Evolutionary conservation across 2,797 vertebrate species (phyloP).

Genomic region (Chelonia mydas): DNA sequence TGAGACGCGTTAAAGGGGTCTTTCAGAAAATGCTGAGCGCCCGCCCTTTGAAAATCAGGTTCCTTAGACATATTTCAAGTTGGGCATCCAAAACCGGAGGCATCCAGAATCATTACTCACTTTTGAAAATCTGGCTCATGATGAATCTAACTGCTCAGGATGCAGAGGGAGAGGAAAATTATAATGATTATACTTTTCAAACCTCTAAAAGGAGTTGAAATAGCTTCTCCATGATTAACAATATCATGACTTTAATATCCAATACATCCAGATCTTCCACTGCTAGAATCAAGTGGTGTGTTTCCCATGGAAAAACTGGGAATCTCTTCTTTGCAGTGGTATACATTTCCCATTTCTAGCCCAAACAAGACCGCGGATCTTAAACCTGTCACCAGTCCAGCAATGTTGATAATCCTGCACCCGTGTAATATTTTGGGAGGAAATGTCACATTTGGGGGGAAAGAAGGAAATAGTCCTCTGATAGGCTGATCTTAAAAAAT

Average conservation of each 20-base stretch:
- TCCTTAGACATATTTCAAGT: background rate
- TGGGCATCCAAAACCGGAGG: background rate
- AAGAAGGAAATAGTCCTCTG: background rate
- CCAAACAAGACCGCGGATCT: background rate
- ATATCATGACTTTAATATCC: background rate
- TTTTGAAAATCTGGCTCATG: background rate
- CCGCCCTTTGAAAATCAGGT: background rate
- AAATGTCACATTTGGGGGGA: background rate
- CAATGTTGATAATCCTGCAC: background rate
- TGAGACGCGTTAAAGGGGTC: background rate
- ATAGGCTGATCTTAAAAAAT: background rate
- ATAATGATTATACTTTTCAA: background rate
- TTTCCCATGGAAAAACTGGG: background rate
- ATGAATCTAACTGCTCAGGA: background rate
- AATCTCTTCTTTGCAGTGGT: background rate
- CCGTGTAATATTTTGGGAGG: background rate
- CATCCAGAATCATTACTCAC: background rate
- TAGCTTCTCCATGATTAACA: background rate
- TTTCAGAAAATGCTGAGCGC: background rate
- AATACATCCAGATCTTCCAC: background rate
- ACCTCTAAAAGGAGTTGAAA: background rate
- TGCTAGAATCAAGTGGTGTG: background rate
- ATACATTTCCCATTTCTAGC: fast-evolving
- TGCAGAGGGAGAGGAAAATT: background rate
- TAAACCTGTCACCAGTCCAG: background rate